Evolutionary conservation across 37 sponge, comb jelly and placozoan genomes (phyloP), one percentile per base, ranked within the genome.

Genomic region (Dysidea cf. avara): DNA sequence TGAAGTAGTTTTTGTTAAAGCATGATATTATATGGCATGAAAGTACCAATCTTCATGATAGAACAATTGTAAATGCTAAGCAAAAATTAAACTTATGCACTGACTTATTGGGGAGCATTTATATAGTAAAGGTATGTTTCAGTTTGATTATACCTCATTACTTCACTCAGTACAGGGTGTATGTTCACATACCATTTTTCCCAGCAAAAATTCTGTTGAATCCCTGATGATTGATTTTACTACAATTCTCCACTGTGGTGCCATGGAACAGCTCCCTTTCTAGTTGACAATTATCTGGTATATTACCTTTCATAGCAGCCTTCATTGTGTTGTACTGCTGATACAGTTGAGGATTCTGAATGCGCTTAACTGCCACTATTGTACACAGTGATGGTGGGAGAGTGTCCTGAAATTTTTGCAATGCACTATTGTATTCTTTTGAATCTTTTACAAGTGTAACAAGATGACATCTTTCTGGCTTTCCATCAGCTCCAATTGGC

Each of bases 141-240:
- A n/a, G n/a, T n/a, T n/a, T n/a, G n/a, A n/a, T n/a, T n/a, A n/a
- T n/a, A n/a, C n/a, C n/a, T n/a, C n/a, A n/a, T n/a, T n/a, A n/a
- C n/a, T n/a, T n/a, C n/a, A n/a, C n/a, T n/a, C n/a, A n/a, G n/a
- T n/a, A n/a, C n/a, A n/a, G n/a, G n/a, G n/a, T n/a, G n/a, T n/a
- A n/a, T n/a, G n/a, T n/a, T n/a, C n/a, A n/a, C n/a, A n/a, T n/a
- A n/a, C n/a, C 46, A 43, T 43, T 5, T 43, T 43, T 43, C 46
- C 46, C 88, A 65, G 88, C 88, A 81, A 71, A 87, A 29, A 17
- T 82, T 61, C 88, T 39, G 56, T 87, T 87, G 66, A 87, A 87
- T 29, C 88, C 88, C 33, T 70, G 72, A n/a, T 37, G 39, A n/a
- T 64, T 56, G 30, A 87, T 87, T 18, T 32, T 53, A 49, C 71